These are phyloP conservation scores for Phrynosoma blainvillii DNA, from an alignment of 2,113 vertebrate genomes.

Conservation along the genomic window DNA sequence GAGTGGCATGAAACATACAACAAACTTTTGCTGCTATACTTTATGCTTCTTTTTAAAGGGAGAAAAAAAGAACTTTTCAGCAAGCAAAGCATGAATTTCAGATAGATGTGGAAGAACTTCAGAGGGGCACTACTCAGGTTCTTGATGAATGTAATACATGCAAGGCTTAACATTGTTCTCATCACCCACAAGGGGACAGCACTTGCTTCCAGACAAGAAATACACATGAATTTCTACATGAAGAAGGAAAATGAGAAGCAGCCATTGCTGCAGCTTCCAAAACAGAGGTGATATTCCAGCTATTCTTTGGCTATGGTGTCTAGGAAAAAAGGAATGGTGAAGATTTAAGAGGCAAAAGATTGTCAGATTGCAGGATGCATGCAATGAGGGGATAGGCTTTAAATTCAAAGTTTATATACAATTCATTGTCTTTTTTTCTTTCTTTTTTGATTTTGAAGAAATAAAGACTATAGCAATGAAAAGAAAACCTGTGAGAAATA, in stretches of 20 bases:
- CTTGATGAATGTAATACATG: not conserved
- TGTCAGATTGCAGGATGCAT: slow-evolving; percentile 4
- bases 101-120: slow-evolving; percentile 17
- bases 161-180: slow-evolving; percentile 31
- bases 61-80: slow-evolving; percentile 13
- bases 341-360: not conserved
- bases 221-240: slow-evolving; percentile 19
- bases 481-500: not conserved
- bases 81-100: slow-evolving; percentile 45
- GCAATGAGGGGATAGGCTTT: not conserved
- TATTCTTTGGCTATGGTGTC: slow-evolving; percentile 6
- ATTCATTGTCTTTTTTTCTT: slow-evolving; percentile 11
- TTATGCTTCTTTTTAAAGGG: not conserved
- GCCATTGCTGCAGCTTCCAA: slow-evolving; percentile 43
- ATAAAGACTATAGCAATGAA: not conserved
- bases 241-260: slow-evolving; percentile 30
- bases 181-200: slow-evolving; percentile 63
- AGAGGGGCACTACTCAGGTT: slow-evolving; percentile 17
- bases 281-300: fast-evolving
- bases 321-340: not conserved
- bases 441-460: not conserved
- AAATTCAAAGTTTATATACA: not conserved
- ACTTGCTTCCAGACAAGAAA: slow-evolving; percentile 53
- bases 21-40: slow-evolving; percentile 35
- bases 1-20: slow-evolving; percentile 19